These are phyloP conservation scores for Drosophila kambysellisi DNA, from an alignment of 2,888 invertebrate species.

Conservation along the genomic window DNA sequence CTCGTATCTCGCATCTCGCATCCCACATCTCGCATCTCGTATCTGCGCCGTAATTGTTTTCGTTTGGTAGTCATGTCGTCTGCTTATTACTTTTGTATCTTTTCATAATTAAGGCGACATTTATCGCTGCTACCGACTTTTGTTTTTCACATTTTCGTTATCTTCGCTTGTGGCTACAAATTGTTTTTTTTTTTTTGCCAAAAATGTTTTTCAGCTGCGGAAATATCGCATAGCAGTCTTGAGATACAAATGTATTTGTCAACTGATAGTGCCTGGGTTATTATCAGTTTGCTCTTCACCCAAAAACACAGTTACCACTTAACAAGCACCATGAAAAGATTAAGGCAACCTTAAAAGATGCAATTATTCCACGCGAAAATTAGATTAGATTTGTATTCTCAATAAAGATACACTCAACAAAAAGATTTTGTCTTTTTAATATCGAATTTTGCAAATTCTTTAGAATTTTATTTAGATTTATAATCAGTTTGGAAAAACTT, in stretches of 20 bases:
- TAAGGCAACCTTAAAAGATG: background rate
- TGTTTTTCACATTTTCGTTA: constrained; percentile 20
- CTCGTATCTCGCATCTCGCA: constrained; percentile 31
- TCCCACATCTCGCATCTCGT: constrained; percentile 56
- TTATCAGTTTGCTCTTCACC: constrained; percentile 36
- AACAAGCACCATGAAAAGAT: constrained; percentile 3
- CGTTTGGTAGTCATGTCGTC: constrained; percentile 64
- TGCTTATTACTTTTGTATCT: constrained; percentile 73
- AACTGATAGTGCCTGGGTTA: constrained; percentile 37
- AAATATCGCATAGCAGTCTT: constrained; percentile 36
- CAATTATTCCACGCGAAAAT: background rate
- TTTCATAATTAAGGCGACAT: constrained; percentile 69
- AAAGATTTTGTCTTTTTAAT: background rate
- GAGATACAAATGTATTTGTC: constrained; percentile 52
- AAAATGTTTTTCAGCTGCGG: constrained; percentile 28
- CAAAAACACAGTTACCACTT: constrained; percentile 1
- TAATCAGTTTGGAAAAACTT: background rate
- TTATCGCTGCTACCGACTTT: constrained; percentile 48
- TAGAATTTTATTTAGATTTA: background rate
- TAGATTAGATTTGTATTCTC: background rate
- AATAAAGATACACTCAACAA: background rate
- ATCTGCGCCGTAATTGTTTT: constrained; percentile 74
- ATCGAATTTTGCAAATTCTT: background rate
- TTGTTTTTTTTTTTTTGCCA: constrained; percentile 16
- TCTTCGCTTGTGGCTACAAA: constrained; percentile 16